phyloP scores from a whole-genome alignment of 1,140 invertebrate genomes.

The Heliothis subflexa region DNA sequence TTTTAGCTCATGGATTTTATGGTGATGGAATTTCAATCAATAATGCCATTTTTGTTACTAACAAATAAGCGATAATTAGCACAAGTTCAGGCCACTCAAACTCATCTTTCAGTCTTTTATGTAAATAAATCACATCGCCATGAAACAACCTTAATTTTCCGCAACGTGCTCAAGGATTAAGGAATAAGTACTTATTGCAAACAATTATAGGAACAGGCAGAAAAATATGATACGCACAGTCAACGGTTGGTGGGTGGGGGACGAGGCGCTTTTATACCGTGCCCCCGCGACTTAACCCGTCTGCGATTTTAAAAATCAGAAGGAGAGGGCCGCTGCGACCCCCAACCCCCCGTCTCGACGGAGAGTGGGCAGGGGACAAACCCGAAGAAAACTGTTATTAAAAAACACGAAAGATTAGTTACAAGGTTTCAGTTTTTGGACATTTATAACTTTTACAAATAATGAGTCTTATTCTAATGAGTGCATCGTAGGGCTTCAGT shows the following conservation, averaged over 20 bases:
- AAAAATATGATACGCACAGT: slow-evolving; percentile 57
- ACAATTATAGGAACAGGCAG: slow-evolving; percentile 53
- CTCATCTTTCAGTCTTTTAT: too few species aligned
- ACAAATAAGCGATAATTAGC: too few species aligned
- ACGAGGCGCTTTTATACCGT: slow-evolving; percentile 56
- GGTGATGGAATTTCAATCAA: too few species aligned
- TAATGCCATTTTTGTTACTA: too few species aligned
- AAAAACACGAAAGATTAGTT: slow-evolving; percentile 73
- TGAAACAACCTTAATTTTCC: background rate
- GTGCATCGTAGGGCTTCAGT: background rate
- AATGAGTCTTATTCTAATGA: slow-evolving; percentile 21
- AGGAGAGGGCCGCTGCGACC: slow-evolving; percentile 62
- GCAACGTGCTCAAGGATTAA: slow-evolving; percentile 5
- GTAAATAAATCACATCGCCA: too few species aligned
- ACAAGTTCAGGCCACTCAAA: too few species aligned
- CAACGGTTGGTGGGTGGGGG: slow-evolving; percentile 49
- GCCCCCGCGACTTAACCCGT: slow-evolving; percentile 73
- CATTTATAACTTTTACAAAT: slow-evolving; percentile 54
- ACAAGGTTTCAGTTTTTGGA: slow-evolving; percentile 60
- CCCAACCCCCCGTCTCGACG: slow-evolving; percentile 28
- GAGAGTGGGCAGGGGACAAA: slow-evolving; percentile 69
- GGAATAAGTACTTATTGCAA: slow-evolving; percentile 47
- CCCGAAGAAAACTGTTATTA: slow-evolving; percentile 80
- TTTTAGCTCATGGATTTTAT: too few species aligned
- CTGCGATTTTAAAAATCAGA: slow-evolving; percentile 81